Conservation (phyloP, 2,797 vertebrate species). For the Gallinago nigripennis region DNA sequence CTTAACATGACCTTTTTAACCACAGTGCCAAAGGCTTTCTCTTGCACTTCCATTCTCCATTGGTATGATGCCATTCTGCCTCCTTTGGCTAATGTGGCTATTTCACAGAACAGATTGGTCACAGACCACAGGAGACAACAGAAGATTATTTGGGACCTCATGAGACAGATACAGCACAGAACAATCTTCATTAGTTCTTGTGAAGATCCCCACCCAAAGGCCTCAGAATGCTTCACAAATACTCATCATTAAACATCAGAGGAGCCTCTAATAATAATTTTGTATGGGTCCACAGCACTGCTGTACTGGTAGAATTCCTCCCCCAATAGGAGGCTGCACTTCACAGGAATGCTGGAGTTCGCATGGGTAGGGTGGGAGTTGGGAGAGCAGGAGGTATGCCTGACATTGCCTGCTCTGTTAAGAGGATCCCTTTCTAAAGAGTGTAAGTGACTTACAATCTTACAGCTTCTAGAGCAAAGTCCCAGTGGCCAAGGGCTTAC, state of each 20-base stretch:
- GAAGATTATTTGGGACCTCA: not conserved
- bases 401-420: not conserved
- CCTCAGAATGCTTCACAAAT: not conserved
- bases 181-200: not conserved
- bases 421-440: not conserved
- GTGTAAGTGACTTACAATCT: not conserved
- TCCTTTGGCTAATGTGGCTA: rapidly evolving
- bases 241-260: not conserved
- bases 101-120: not conserved
- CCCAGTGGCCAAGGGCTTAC: not conserved
- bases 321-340: rapidly evolving
- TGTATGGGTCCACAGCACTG: not conserved
- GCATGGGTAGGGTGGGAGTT: rapidly evolving
- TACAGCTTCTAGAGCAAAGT: not conserved
- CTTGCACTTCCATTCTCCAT: not conserved
- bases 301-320: not conserved
- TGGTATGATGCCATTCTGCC: rapidly evolving
- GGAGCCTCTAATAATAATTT: not conserved
- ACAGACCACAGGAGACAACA: not conserved
- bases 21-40: not conserved
- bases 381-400: not conserved
- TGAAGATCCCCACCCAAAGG: not conserved
- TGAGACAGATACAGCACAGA: not conserved
- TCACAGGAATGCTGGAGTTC: not conserved
- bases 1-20: not conserved